Conservation (phyloP, 1,140 invertebrate genomes). For the Platyura marginata region DNA sequence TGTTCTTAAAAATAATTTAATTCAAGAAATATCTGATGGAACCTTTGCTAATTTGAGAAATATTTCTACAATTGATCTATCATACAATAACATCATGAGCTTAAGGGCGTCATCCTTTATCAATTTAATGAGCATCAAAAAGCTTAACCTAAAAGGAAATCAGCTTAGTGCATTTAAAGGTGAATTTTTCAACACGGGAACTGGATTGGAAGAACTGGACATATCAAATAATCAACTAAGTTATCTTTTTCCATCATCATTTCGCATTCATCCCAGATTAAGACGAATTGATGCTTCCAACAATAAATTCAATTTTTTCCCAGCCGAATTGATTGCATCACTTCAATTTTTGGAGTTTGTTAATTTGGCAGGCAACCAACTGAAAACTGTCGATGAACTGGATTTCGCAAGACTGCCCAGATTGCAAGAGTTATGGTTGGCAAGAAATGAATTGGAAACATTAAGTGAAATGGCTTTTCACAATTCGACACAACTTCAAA, state of each 20-base stretch:
- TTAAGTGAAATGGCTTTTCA: conserved; percentile 75
- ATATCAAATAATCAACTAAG: conserved; percentile 56
- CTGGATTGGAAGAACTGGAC: conserved; percentile 50
- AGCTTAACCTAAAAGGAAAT: conserved; percentile 47
- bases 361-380: conserved; percentile 53
- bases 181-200: conserved; percentile 54
- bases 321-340: conserved; percentile 54
- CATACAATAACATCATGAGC: conserved; percentile 53
- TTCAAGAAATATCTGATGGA: conserved; percentile 50
- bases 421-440: conserved; percentile 45
- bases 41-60: conserved; percentile 54
- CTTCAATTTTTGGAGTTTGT: conserved; percentile 54
- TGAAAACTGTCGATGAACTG: conserved; percentile 61
- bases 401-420: conserved; percentile 64
- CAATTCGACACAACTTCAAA: conserved; percentile 73
- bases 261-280: conserved; percentile 59
- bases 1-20: conserved; percentile 41
- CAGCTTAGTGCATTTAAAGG: conserved; percentile 56
- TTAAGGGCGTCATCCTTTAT: conserved; percentile 49
- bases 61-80: conserved; percentile 49
- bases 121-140: conserved; percentile 45
- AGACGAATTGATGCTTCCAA: conserved; percentile 42
- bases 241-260: conserved; percentile 63
- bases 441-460: conserved; percentile 55
- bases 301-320: conserved; percentile 67